Base-by-base conservation (phyloP, 2,797 vertebrate genomes). In the Dryobates pubescens region DNA sequence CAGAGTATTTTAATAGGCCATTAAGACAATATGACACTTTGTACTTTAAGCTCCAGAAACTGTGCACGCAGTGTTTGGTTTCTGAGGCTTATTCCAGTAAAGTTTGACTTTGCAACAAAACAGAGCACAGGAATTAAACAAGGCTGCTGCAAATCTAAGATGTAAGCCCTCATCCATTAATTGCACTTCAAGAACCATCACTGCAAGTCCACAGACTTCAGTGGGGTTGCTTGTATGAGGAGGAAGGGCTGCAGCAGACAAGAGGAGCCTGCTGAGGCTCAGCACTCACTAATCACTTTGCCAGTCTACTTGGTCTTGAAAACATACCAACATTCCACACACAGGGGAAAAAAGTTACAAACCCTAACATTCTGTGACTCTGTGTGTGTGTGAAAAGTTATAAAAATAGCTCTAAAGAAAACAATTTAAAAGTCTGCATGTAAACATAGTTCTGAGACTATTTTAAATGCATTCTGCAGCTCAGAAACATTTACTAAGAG, bases 171-270 rank as follows among this genome's bases (percentile, higher is more conserved):
- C n/a, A 9, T 45, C 38, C n/a, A n/a, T 61, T 34, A 63, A 64
- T 9, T 61, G 22, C 3, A 71, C 62, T 90, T 85, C 65, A 91
- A 61, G 61, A 88, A 29, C 53, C 54, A 63, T 5, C 56, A 59
- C 0, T 70, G 34, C 86, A 82, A 88, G 51, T 22, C 41, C 70
- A 18, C 58, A 57, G 24, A 64, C 6, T 58, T 86, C 67, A 88
- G n/a, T 5, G 16, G 47, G 10, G 16, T 34, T 38, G 38, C 16
- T 41, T 19, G 41, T 51, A 51, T 0, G 0, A 67, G 8, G 13
- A 77, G 17, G 30, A 82, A 70, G 23, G 9, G 16, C 38, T 9
- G 6, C 7, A 4, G 12, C 5, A 19, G 68, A 29, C 61, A 67
- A 43, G 4, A 49, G 32, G n/a, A 83, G 76, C 59, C 70, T 58